phyloP scores from a whole-genome alignment of 2,888 invertebrate genomes.

The Dugesia japonica region DNA sequence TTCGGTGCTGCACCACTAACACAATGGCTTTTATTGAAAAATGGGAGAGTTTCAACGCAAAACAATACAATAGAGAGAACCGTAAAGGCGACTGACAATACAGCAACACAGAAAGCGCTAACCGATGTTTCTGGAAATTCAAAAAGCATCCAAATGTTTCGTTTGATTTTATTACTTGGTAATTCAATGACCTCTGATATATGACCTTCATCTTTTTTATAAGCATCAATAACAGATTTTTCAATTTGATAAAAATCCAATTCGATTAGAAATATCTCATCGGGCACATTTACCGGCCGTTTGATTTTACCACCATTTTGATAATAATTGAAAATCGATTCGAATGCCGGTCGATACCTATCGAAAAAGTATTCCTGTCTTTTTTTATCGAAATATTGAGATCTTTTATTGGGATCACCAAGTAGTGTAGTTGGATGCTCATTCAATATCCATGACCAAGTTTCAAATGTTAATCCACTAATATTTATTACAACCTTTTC shows the following conservation, averaged over 20 bases:
- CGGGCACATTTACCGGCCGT: conserved; percentile 45
- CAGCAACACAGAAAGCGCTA: conserved; percentile 43
- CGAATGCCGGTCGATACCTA: conserved; percentile 46
- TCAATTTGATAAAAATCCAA: conserved; percentile 46
- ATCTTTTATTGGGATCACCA: conserved; percentile 45
- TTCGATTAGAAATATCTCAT: conserved; percentile 46
- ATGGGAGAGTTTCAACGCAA: conserved; percentile 46
- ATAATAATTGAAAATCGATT: conserved; percentile 47
- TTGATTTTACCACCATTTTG: conserved; percentile 45
- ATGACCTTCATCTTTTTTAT: conserved; percentile 45
- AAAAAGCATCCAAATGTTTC: conserved; percentile 46
- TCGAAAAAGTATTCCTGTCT: conserved; percentile 47
- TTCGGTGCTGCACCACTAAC: conserved; percentile 40
- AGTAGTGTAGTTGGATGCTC: conserved; percentile 45
- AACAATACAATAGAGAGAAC: conserved; percentile 45
- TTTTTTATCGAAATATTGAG: conserved; percentile 42
- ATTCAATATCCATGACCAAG: conserved; percentile 43
- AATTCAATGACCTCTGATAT: conserved; percentile 41
- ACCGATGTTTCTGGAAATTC: conserved; percentile 47
- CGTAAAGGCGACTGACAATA: conserved; percentile 45
- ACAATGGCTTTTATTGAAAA: conserved; percentile 40
- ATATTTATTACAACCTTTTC: conserved; percentile 43
- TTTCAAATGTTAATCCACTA: conserved; percentile 46
- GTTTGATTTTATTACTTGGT: conserved; percentile 41
- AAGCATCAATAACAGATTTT: conserved; percentile 42